phyloP scores from a whole-genome alignment of 2,888 invertebrate genomes.

The Plagodis pulveraria region DNA sequence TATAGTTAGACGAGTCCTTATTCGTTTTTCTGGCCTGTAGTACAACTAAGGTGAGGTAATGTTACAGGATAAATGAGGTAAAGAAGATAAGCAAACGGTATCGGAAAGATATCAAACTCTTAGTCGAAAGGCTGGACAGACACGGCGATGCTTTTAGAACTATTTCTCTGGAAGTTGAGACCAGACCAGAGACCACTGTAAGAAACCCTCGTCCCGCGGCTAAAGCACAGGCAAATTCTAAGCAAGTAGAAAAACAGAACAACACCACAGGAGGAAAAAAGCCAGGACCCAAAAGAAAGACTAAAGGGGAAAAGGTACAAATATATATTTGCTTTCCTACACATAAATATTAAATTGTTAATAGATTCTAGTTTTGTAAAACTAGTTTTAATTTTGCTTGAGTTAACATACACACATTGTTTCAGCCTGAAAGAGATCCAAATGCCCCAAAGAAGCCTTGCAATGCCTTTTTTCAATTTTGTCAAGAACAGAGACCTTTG shows the following conservation, averaged over 20 bases:
- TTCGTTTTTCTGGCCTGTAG: constrained; percentile 35
- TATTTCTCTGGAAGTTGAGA: constrained; percentile 84
- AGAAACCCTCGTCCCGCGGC: constrained; percentile 52
- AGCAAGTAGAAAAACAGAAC: constrained; percentile 67
- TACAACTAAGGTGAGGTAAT: constrained; percentile 35
- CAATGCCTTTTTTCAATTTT: constrained; percentile 93
- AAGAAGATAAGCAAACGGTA: constrained; percentile 88
- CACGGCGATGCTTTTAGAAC: constrained; percentile 89
- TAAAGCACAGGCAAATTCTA: constrained; percentile 57
- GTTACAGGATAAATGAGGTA: constrained; percentile 88
- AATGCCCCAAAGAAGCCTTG: constrained; percentile 92
- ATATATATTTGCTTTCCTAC: too few species aligned
- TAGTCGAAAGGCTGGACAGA: constrained; percentile 88
- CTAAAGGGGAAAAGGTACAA: constrained; percentile 84
- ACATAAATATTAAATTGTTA: neutral
- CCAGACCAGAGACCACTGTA: constrained; percentile 63
- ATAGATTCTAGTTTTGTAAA: neutral
- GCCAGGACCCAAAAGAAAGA: constrained; percentile 84
- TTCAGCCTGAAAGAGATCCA: constrained; percentile 85
- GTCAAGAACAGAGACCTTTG: constrained; percentile 91
- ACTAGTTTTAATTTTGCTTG: too few species aligned
- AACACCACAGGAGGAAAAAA: constrained; percentile 63
- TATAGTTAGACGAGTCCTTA: constrained; percentile 37
- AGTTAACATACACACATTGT: neutral
- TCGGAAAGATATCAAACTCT: constrained; percentile 88